These are phyloP conservation scores for Odocoileus virginianus DNA, from an alignment of 2,113 vertebrate genomes.

Conservation along the genomic window DNA sequence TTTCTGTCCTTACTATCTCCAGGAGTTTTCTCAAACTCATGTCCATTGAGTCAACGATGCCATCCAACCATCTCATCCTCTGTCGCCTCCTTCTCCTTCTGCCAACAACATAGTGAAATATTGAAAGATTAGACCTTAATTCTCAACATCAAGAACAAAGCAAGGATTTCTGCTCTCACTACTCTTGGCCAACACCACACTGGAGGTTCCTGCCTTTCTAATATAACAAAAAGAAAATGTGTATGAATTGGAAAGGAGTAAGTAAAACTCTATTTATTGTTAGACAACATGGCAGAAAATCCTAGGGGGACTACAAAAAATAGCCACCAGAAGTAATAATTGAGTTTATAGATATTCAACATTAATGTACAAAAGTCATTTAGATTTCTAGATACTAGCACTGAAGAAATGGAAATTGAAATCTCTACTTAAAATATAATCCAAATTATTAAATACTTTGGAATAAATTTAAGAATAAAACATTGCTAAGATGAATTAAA, in stretches of 20 bases:
- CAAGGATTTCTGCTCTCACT: not conserved
- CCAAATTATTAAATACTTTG: not conserved
- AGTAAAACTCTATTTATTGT: not conserved
- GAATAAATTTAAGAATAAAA: not conserved
- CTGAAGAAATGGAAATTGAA: not conserved
- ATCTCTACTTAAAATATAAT: not conserved
- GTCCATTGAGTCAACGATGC: not conserved
- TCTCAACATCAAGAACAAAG: not conserved
- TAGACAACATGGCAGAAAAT: not conserved
- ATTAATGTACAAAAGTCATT: not conserved
- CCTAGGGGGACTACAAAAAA: not conserved
- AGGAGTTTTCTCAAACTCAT: not conserved
- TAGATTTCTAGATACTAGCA: not conserved
- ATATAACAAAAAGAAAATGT: not conserved
- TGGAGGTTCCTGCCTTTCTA: not conserved
- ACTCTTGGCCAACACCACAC: not conserved
- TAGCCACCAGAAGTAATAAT: not conserved
- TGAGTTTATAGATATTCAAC: not conserved
- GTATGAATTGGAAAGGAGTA: not conserved
- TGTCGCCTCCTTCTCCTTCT: not conserved
- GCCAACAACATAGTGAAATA: not conserved
- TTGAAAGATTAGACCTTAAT: not conserved
- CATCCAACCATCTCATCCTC: not conserved
- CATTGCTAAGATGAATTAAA: not conserved
- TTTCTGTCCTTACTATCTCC: not conserved